Percentiles rank a stretch among this genome's conserved stretches.
These are phyloP conservation scores for Nephotettix cincticeps DNA, from an alignment of 1,140 invertebrate species.

Conservation along the genomic window DNA sequence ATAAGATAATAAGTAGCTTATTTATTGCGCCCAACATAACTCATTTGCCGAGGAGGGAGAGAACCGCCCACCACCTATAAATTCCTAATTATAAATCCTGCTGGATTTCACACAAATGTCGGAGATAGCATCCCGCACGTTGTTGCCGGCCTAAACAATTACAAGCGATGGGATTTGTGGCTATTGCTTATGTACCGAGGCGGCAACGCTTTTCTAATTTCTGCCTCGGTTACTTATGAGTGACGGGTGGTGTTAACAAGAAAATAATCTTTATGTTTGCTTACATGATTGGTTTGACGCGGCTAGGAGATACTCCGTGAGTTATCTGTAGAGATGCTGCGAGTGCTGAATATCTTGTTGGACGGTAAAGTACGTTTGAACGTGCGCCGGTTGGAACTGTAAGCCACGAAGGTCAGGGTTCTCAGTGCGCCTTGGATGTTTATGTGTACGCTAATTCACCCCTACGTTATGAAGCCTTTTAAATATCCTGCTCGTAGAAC, in stretches of 20 bases:
- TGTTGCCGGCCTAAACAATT: slow-evolving; percentile 15
- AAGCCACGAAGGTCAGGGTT: too few relatives aligned
- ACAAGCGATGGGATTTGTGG: slow-evolving; percentile 11
- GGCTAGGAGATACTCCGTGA: too few relatives aligned
- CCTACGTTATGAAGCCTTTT: too few relatives aligned
- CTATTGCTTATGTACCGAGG: slow-evolving; percentile 13
- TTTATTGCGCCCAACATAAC: slow-evolving; percentile 26
- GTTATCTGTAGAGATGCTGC: too few relatives aligned
- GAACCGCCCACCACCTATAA: slow-evolving; percentile 24
- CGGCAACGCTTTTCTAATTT: slow-evolving; percentile 10
- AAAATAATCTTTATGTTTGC: slow-evolving; percentile 23
- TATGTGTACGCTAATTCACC: too few relatives aligned
- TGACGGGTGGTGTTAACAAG: slow-evolving; percentile 18
- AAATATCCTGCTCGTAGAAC: too few relatives aligned
- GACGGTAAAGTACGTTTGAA: too few relatives aligned
- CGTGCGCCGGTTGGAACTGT: too few relatives aligned
- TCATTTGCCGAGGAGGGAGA: slow-evolving; percentile 14
- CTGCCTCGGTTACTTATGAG: slow-evolving; percentile 16
- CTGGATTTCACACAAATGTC: slow-evolving; percentile 24
- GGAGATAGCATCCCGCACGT: slow-evolving; percentile 13
- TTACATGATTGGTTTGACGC: slow-evolving; percentile 2
- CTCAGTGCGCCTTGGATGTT: too few relatives aligned
- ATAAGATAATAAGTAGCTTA: slow-evolving; percentile 28
- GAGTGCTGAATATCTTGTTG: too few relatives aligned
- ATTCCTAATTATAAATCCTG: slow-evolving; percentile 26